phyloP scores from a whole-genome alignment of 2,888 invertebrate species.

The Drosophila cracens region DNA sequence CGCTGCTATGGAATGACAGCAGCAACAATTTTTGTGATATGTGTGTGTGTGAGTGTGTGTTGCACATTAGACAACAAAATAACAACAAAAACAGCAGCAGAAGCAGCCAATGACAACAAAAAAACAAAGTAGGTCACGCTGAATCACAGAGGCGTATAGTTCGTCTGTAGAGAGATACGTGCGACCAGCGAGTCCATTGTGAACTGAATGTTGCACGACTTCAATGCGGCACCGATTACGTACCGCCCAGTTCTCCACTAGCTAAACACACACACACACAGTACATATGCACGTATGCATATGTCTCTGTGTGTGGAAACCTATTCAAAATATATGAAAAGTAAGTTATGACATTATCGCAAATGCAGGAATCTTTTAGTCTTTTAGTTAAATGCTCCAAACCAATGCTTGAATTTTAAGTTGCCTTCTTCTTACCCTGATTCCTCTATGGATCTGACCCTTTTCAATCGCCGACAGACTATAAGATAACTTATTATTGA shows the following conservation, averaged over 20 bases:
- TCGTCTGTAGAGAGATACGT: slow-evolving; percentile 22
- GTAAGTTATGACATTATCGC: neutral
- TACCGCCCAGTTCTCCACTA: neutral
- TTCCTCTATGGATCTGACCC: neutral
- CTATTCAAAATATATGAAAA: neutral
- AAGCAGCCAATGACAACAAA: slow-evolving; percentile 69
- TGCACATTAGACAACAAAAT: slow-evolving; percentile 36
- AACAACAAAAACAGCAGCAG: slow-evolving; percentile 8
- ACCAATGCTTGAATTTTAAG: neutral
- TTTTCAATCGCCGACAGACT: neutral
- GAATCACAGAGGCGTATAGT: slow-evolving; percentile 72
- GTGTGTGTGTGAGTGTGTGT: slow-evolving; percentile 22
- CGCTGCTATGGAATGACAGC: slow-evolving; percentile 48
- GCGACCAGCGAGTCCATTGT: slow-evolving; percentile 13
- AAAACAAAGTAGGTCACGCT: slow-evolving; percentile 66
- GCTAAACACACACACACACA: neutral
- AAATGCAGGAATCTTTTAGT: neutral
- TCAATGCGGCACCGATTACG: slow-evolving; percentile 43
- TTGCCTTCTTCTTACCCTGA: neutral
- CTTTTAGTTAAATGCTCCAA: neutral
- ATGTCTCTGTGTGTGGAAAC: neutral
- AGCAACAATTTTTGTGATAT: slow-evolving; percentile 5
- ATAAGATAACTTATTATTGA: neutral
- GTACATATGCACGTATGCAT: neutral
- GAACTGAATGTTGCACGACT: slow-evolving; percentile 23